Evolutionary conservation across 2,113 vertebrate genomes (phyloP).

Genomic region (Odontophorus gujanensis): DNA sequence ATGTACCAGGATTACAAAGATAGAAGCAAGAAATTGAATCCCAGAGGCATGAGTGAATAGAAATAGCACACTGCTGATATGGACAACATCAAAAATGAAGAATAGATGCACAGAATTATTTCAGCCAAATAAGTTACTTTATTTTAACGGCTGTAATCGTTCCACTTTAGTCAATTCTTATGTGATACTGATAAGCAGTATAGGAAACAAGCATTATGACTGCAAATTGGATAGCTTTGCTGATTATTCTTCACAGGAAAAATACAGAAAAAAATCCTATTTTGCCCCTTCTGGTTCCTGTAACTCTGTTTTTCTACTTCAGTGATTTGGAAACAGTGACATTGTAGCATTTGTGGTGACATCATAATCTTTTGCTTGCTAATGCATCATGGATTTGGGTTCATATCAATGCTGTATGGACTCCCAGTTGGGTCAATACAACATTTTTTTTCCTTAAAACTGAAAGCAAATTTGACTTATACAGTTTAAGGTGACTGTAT

Average conservation of each 20-base stretch:
- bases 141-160: conserved; percentile 2
- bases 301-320: conserved; percentile 60
- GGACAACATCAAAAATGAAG: conserved; percentile 34
- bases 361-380: conserved; percentile 67
- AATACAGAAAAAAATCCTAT: background rate
- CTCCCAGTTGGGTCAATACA: conserved; percentile 52
- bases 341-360: conserved; percentile 60
- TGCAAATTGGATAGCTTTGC: background rate
- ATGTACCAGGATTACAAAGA: conserved; percentile 71
- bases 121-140: conserved; percentile 3
- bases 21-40: conserved; percentile 78
- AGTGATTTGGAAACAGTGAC: conserved; percentile 40
- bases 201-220: background rate
- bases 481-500: conserved; percentile 27
- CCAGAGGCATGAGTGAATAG: conserved; percentile 35
- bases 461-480: conserved; percentile 24
- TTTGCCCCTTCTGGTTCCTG: background rate
- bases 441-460: conserved; percentile 16
- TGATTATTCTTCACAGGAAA: background rate
- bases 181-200: background rate
- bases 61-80: background rate
- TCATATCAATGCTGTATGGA: conserved; percentile 51
- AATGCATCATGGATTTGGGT: conserved; percentile 47
- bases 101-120: conserved; percentile 39
- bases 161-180: background rate